These are phyloP conservation scores for Sebastes jordani DNA, from an alignment of 2,797 vertebrate species.

Conservation along the genomic window DNA sequence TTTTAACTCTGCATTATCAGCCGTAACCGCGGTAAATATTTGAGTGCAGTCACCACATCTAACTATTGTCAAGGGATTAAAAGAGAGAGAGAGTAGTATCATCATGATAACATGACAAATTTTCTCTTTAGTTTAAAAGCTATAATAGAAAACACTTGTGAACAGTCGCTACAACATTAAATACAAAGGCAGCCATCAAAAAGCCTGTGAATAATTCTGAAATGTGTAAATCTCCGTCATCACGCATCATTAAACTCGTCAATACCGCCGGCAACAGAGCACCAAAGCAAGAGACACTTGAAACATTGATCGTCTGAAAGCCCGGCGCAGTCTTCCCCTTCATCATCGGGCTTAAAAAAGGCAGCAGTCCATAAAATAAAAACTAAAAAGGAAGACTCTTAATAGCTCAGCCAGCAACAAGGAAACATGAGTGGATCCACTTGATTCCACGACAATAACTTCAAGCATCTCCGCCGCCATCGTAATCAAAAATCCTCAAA, in stretches of 20 bases:
- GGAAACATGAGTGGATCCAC: slow-evolving; percentile 55
- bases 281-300: neutral
- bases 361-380: slow-evolving; percentile 7
- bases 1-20: neutral
- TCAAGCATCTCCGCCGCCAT: slow-evolving; percentile 37
- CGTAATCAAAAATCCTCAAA: slow-evolving; percentile 59
- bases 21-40: neutral
- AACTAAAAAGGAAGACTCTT: neutral
- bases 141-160: neutral
- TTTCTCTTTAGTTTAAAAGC: neutral
- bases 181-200: slow-evolving; percentile 8
- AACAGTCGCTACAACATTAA: neutral
- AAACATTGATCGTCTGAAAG: slow-evolving; percentile 2
- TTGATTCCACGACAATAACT: slow-evolving; percentile 63
- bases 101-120: neutral
- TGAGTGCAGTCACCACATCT: neutral
- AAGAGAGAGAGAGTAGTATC: neutral
- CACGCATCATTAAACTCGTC: neutral
- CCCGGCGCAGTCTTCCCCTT: neutral
- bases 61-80: neutral
- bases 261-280: neutral
- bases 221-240: neutral
- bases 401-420: slow-evolving; percentile 15
- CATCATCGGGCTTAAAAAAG: slow-evolving; percentile 13
- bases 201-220: neutral